Evolutionary conservation across 2,797 vertebrate species (phyloP), one percentile per base, ranked within the genome.

Genomic region (Brachymystax lenok): DNA sequence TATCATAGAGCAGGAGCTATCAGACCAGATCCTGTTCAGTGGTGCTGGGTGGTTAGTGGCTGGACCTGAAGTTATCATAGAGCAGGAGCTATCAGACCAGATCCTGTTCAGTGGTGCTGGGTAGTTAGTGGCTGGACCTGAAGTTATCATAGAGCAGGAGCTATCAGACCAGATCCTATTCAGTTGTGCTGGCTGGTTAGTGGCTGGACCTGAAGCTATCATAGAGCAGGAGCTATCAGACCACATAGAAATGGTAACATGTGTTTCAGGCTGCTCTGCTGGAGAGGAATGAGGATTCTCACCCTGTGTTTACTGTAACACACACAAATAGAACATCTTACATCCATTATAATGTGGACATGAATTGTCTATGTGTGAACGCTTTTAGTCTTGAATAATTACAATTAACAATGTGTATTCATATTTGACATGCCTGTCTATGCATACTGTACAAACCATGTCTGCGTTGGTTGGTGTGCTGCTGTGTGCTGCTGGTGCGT

Each of bases 251-350:
- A 46, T 46, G 40, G 40, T 10, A 12, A 46, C 40, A 8, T 12
- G 40, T 46, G 40, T 46, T 46, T 46, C 8, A 10, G 27, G 8
- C 59, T 71, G 1, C 70, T 59, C 68, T 76, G 79, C 28, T 51
- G 54, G 24, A 80, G 74, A 83, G 83, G 59, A 14, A 67, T 79
- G 78, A 54, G 1, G 3, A n/a, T 28, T 28, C 40, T 70, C 17
- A 19, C 16, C 52, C 56, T 77, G 69, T 7, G 1, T 24, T 19
- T 74, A 27, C 30, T 66, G 14, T 6, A 5, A 64, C 28, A 35
- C 1, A 0, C 5, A 59, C 28, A 73, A 51, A 28, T 12, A 46
- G 10, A 46, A 46, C 40, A 5, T 28, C 24, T 13, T 14, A 66
- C 27, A 28, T 66, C 24, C 13, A 16, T 17, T 66, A 16, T 17